Percentiles rank a stretch among this genome's conserved stretches.
Conservation (phyloP, 1,140 invertebrate genomes). For the Physella acuta region DNA sequence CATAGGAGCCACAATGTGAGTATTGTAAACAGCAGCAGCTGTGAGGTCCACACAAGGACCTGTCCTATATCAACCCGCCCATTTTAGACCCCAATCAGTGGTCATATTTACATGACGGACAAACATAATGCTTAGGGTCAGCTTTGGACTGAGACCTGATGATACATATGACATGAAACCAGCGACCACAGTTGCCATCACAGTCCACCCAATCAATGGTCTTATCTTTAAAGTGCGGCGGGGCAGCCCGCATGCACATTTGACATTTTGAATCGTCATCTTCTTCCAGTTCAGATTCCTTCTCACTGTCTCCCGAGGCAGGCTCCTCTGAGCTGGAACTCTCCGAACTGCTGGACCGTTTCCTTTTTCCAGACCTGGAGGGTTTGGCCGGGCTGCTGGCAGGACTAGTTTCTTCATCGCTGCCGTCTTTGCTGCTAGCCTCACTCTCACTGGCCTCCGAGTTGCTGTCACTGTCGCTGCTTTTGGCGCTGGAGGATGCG, state of each 20-base stretch:
- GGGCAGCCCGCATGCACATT: constrained; percentile 16
- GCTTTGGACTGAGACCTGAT: constrained; percentile 7
- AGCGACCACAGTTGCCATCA: constrained; percentile 23
- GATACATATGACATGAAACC: constrained; percentile 25
- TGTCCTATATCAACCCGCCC: no score
- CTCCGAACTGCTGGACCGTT: not conserved
- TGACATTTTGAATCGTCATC: constrained; percentile 23
- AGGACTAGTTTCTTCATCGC: not conserved
- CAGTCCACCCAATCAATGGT: constrained; percentile 24
- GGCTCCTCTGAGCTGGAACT: not conserved
- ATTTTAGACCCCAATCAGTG: no score
- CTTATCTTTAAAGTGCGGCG: constrained; percentile 19
- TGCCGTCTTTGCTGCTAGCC: not conserved
- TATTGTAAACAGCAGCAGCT: no score
- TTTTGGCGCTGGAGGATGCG: not conserved
- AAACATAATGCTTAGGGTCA: constrained; percentile 13
- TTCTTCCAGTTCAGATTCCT: constrained; percentile 8
- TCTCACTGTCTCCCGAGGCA: not conserved
- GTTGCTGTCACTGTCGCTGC: not conserved
- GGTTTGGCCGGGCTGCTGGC: not conserved
- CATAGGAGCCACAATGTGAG: no score
- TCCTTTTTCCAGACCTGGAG: not conserved
- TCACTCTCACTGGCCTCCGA: not conserved
- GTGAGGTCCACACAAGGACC: no score
- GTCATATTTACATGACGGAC: constrained; percentile 12